Percentiles rank a stretch among this genome's conserved stretches.
Evolutionary conservation across 1,140 invertebrate species (phyloP).

Genomic region (Arctopsyche grandis): DNA sequence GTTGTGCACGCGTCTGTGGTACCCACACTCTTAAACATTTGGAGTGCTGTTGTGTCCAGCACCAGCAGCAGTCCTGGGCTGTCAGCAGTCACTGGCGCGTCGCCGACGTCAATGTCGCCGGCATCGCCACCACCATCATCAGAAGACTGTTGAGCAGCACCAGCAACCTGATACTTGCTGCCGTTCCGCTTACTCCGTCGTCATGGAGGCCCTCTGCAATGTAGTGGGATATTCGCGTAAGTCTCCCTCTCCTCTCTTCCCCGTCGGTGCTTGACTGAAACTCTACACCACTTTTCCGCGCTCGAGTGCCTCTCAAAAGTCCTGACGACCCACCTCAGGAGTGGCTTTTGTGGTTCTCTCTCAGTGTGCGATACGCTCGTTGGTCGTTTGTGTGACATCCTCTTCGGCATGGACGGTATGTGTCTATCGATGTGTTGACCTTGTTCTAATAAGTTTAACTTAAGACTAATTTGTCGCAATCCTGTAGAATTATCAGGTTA

Average conservation of each 20-base stretch:
- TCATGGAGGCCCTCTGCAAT: constrained; percentile 41
- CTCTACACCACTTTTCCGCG: background rate
- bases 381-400: background rate
- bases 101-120: constrained; percentile 1
- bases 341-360: background rate
- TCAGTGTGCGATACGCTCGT: constrained; percentile 8
- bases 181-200: constrained; percentile 28
- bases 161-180: constrained; percentile 29
- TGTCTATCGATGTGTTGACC: background rate
- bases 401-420: background rate
- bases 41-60: background rate
- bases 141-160: background rate
- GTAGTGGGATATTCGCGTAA: constrained; percentile 40
- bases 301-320: background rate
- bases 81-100: background rate
- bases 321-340: background rate
- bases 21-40: background rate
- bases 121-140: background rate
- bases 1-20: background rate
- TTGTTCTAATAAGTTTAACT: too few species aligned
- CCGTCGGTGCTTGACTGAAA: background rate
- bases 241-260: background rate
- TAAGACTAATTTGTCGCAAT: too few species aligned
- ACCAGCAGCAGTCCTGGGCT: constrained; percentile 4
- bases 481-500: too few species aligned